These are phyloP conservation scores for Trachelus iudaicus DNA, from an alignment of 2,888 invertebrate species.

Conservation along the genomic window DNA sequence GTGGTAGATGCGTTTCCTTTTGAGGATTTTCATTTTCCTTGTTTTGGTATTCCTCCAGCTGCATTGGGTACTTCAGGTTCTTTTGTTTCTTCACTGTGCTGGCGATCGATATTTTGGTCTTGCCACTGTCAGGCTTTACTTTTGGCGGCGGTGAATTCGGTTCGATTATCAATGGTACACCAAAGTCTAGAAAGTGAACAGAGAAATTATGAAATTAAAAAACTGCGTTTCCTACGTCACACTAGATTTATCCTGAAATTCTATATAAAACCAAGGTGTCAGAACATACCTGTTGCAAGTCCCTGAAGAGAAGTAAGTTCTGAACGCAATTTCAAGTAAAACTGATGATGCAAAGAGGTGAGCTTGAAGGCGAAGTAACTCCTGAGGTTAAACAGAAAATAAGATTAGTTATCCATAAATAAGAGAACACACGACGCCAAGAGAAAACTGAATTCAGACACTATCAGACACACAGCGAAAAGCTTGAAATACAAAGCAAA, in stretches of 20 bases:
- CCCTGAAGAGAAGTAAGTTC: constrained; percentile 73
- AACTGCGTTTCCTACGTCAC: neutral
- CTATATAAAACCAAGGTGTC: neutral
- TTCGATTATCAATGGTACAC: constrained; percentile 55
- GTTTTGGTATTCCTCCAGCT: constrained; percentile 72
- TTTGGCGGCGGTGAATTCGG: constrained; percentile 48
- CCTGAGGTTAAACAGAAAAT: constrained; percentile 61
- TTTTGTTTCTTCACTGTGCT: constrained; percentile 46
- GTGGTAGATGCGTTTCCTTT: constrained; percentile 40
- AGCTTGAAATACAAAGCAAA: constrained; percentile 3
- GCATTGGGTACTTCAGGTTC: constrained; percentile 56
- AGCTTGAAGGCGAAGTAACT: constrained; percentile 82
- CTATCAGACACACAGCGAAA: neutral
- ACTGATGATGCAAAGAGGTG: constrained; percentile 82
- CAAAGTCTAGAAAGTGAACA: constrained; percentile 54
- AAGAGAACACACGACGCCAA: neutral
- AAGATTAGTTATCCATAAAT: neutral
- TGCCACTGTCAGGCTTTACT: constrained; percentile 45
- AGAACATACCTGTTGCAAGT: constrained; percentile 57
- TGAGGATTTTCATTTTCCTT: constrained; percentile 77
- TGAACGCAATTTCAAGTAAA: constrained; percentile 78
- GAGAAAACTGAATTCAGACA: neutral
- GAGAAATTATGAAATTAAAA: neutral
- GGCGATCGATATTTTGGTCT: constrained; percentile 55
- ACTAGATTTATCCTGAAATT: neutral